Evolutionary conservation across 2,113 vertebrate species (phyloP).

Genomic region (Onychorhynchus coronatus): DNA sequence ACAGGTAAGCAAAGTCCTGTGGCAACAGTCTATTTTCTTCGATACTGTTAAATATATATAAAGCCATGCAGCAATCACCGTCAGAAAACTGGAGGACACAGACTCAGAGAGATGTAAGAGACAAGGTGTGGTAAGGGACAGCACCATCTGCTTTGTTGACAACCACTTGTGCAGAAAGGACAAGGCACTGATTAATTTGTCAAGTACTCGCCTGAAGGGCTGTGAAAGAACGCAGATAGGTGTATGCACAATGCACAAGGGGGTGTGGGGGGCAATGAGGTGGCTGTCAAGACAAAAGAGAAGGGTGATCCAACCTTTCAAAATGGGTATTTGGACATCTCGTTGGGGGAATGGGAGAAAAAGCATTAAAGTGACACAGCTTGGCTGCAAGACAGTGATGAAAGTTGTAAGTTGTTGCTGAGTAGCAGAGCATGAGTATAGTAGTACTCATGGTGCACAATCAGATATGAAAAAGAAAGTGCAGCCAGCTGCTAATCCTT

Average conservation of each 20-base stretch:
- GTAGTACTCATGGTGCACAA: background rate
- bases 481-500: background rate
- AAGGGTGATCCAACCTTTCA: background rate
- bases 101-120: background rate
- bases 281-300: background rate
- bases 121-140: background rate
- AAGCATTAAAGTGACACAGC: background rate
- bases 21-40: background rate
- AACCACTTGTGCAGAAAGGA: slow-evolving; percentile 11
- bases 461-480: background rate
- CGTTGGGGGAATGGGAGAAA: background rate
- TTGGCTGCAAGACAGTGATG: background rate
- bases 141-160: slow-evolving; percentile 52
- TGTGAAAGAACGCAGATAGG: background rate
- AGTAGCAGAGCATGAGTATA: background rate
- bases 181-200: slow-evolving; percentile 49
- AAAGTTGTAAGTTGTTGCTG: background rate
- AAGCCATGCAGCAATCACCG: background rate
- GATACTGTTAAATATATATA: background rate
- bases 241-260: background rate
- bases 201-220: background rate
- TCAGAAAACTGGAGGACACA: background rate
- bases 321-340: background rate
- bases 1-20: background rate
- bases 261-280: background rate